Percentiles rank a stretch among this genome's conserved stretches.
phyloP scores from a whole-genome alignment of 30 jellyfish, hydroid and myxozoan genomes.

The Rhopilema esculentum region DNA sequence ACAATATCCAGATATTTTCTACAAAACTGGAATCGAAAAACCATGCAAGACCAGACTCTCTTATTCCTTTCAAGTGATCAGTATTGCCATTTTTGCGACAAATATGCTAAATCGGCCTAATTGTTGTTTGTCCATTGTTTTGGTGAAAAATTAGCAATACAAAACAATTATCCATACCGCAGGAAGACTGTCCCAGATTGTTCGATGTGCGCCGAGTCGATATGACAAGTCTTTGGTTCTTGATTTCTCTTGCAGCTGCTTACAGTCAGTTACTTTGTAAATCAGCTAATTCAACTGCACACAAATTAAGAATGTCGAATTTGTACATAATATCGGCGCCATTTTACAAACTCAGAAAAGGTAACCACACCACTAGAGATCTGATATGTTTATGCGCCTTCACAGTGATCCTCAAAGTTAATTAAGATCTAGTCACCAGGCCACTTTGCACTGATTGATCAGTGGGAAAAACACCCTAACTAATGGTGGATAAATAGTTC shows the following conservation, averaged over 20 bases:
- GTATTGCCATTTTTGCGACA: background rate
- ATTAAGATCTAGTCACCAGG: constrained; percentile 3
- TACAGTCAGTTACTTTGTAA: background rate
- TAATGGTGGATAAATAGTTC: too few species aligned
- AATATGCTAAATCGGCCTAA: background rate
- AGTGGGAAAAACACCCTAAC: too few species aligned
- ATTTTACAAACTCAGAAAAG: constrained; percentile 1
- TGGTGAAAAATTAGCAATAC: background rate
- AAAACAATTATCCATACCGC: background rate
- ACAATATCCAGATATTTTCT: background rate
- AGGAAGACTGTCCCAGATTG: background rate
- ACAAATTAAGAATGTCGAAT: background rate
- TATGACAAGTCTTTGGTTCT: background rate
- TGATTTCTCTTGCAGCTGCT: background rate
- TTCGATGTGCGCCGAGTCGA: background rate
- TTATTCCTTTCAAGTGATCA: background rate
- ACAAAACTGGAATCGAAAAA: background rate
- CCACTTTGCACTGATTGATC: too few species aligned
- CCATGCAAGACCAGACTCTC: background rate
- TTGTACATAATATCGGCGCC: constrained; percentile 12
- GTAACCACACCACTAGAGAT: constrained; percentile 25
- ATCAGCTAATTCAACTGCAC: background rate
- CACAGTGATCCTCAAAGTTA: background rate
- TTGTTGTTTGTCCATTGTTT: background rate
- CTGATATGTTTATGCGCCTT: constrained; percentile 27